Evolutionary conservation across 2,797 vertebrate species (phyloP), one percentile per base, ranked within the genome.

Genomic region (Siniperca scherzeri): DNA sequence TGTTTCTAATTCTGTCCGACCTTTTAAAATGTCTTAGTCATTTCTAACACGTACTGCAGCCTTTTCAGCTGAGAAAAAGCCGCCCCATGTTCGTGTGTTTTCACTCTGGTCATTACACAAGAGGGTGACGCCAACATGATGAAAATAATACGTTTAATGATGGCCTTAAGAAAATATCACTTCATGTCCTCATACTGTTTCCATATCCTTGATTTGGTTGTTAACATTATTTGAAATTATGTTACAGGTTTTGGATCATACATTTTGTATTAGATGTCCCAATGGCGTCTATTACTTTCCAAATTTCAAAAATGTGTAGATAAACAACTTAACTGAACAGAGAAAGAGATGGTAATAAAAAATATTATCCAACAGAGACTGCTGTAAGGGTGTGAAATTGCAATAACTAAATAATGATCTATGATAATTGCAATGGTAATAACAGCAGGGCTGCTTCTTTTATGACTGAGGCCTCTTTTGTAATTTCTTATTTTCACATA

Each of bases 131-230:
- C 78, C 56, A 30, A 55, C 40, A 55, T 74, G 70, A 48, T 80
- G 74, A 65, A 68, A 56, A 70, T 68, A 82, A 80, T 64, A 27
- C 19, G 10, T 71, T 73, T 75, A 74, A 52, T 69, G 57, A 81
- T 46, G 27, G 25, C 48, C 27, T 64, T 65, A 11, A 69, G 42
- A 82, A 86, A 81, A 82, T 62, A 71, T 56, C 7, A 76, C 38
- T 22, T 27, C 42, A 74, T 55, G 9, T 16, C 42, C 7, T 48
- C 59, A 36, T 19, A 44, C 27, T 46, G 55, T 74, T 77, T 79
- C 69, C 74, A 30, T 40, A 17, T 74, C 74, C 56, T 74, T 70
- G 7, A 74, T 77, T 55, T 22, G 42, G 30, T 69, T 77, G 42
- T 30, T 22, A 44, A 11, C 19, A 57, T 70, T 21, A 33, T 80